Evolutionary conservation across 2,888 invertebrate genomes (phyloP).

Genomic region (Caradrina clavipalpis): DNA sequence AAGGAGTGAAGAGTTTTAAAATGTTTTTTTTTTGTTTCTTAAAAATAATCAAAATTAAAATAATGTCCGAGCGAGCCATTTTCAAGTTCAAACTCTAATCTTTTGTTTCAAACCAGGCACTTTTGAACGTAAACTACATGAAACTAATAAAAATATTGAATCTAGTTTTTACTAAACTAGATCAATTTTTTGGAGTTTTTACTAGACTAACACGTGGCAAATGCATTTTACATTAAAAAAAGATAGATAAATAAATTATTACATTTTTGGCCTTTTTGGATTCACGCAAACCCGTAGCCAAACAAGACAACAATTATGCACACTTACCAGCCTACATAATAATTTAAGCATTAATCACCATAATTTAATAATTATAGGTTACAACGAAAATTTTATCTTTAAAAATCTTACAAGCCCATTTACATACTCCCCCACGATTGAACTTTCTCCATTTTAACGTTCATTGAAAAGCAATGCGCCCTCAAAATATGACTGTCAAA

Average conservation of each 20-base stretch:
- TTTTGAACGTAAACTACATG: too few species aligned
- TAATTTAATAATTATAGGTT: constrained; percentile 26
- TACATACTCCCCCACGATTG: constrained; percentile 7
- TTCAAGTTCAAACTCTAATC: too few species aligned
- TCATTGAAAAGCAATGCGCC: constrained; percentile 43
- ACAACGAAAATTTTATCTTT: constrained; percentile 6
- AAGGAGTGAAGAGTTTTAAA: constrained; percentile 4
- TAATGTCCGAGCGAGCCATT: too few species aligned
- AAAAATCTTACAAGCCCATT: constrained; percentile 14
- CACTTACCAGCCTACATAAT: neutral
- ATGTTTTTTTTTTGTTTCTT: too few species aligned
- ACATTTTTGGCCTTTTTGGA: neutral
- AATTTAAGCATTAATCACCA: neutral
- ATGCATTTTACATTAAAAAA: too few species aligned
- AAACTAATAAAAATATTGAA: too few species aligned
- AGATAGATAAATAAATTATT: neutral
- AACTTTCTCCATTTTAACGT: constrained; percentile 57
- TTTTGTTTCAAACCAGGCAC: too few species aligned
- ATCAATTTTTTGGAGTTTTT: too few species aligned
- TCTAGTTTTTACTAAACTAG: too few species aligned
- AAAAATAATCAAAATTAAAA: too few species aligned
- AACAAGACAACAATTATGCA: neutral
- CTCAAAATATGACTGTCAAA: constrained; percentile 57
- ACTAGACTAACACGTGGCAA: too few species aligned
- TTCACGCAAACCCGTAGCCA: neutral